Evolutionary conservation across 2,888 invertebrate species (phyloP).

Genomic region (Chrysotoxum bicinctum): DNA sequence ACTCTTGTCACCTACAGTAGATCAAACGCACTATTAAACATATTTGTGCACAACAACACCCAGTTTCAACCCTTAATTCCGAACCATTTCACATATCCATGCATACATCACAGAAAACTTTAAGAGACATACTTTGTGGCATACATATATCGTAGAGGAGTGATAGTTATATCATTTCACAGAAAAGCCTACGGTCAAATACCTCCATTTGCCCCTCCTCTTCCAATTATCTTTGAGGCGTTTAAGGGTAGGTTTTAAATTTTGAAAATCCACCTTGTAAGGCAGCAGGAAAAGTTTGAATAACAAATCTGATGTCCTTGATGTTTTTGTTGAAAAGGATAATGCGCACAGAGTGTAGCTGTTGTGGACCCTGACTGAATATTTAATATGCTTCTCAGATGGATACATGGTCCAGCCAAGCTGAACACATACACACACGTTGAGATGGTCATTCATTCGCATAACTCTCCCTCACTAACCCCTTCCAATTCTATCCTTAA

Average conservation of each 20-base stretch:
- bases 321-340: conserved; percentile 26
- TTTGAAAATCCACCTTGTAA: not conserved
- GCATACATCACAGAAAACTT: not conserved
- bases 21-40: conserved; percentile 7
- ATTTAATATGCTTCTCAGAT: conserved; percentile 36
- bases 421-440: conserved; percentile 1
- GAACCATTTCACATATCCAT: not conserved
- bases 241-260: conserved; percentile 29
- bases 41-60: not conserved
- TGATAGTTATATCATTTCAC: conserved; percentile 39
- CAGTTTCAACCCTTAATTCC: not conserved
- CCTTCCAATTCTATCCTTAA: conserved; percentile 4
- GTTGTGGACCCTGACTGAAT: conserved; percentile 34
- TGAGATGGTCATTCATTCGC: conserved; percentile 58
- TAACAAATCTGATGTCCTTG: conserved; percentile 34
- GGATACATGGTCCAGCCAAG: conserved; percentile 40
- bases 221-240: conserved; percentile 39
- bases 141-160: conserved; percentile 21
- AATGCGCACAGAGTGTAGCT: not conserved
- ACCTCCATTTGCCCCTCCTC: not conserved
- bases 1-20: conserved; percentile 3
- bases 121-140: not conserved
- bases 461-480: conserved; percentile 45
- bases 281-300: conserved; percentile 13
- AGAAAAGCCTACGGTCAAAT: conserved; percentile 1